Percentiles rank a stretch among this genome's conserved stretches.
Evolutionary conservation across 2,797 vertebrate genomes (phyloP).

Genomic region (Cyclura pinguis): DNA sequence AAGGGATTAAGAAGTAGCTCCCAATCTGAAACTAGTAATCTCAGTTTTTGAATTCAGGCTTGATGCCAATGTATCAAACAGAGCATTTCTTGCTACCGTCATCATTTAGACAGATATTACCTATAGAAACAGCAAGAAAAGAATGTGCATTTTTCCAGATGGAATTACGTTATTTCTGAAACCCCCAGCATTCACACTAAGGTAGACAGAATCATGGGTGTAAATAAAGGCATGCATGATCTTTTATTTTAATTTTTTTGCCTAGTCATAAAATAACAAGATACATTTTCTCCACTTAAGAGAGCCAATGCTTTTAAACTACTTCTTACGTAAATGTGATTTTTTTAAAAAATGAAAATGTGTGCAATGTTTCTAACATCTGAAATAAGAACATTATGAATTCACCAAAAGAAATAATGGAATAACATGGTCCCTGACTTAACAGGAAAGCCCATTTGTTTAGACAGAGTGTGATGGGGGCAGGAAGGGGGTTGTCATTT

Average conservation of each 20-base stretch:
- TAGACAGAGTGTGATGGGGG: too few relatives aligned
- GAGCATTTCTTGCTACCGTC: background rate
- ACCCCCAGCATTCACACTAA: constrained; percentile 26
- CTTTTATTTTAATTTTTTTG: constrained; percentile 49
- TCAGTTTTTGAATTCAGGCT: constrained; percentile 19
- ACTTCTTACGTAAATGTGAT: background rate
- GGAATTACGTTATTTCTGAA: constrained; percentile 1
- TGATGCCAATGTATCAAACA: constrained; percentile 23
- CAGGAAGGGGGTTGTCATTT: too few relatives aligned
- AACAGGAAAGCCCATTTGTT: too few relatives aligned
- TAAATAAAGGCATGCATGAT: constrained; percentile 46
- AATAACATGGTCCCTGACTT: background rate
- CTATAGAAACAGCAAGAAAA: constrained; percentile 28
- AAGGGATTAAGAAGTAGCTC: constrained; percentile 1
- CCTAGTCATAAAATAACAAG: constrained; percentile 22
- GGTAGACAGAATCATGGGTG: constrained; percentile 26
- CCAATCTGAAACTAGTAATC: background rate
- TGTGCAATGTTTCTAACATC: background rate
- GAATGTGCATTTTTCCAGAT: constrained; percentile 15
- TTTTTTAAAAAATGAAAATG: background rate
- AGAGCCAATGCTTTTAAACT: background rate
- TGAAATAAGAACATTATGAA: background rate
- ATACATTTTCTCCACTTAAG: background rate
- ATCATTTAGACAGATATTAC: constrained; percentile 10
- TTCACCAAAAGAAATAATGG: background rate